These are phyloP conservation scores for Cephonodes hylas DNA, from an alignment of 2,888 invertebrate species.

Conservation along the genomic window DNA sequence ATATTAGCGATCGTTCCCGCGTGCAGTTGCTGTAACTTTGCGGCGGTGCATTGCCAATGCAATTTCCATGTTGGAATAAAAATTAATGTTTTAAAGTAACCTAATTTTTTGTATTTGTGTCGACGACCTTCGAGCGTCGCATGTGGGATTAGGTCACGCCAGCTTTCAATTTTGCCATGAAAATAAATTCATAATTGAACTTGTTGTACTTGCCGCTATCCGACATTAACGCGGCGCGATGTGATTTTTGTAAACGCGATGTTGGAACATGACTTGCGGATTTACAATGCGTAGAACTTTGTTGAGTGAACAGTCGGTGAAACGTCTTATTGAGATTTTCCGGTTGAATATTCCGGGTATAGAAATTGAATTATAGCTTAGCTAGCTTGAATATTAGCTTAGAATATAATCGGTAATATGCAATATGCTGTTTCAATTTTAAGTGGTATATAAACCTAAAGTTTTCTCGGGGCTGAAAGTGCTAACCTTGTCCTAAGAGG, in stretches of 20 bases:
- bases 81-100: slow-evolving; percentile 6
- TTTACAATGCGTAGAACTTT: too few relatives aligned
- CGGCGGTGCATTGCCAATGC: slow-evolving; percentile 1
- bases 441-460: too few relatives aligned
- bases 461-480: too few relatives aligned
- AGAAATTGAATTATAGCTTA: too few relatives aligned
- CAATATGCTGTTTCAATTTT: too few relatives aligned
- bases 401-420: too few relatives aligned
- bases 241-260: neutral
- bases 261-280: neutral
- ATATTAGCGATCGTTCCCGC: neutral
- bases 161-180: neutral
- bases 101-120: slow-evolving; percentile 1
- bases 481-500: too few relatives aligned
- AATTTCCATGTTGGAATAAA: slow-evolving; percentile 3
- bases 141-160: neutral
- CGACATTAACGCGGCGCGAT: neutral
- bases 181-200: neutral
- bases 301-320: too few relatives aligned
- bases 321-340: too few relatives aligned
- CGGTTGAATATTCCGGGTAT: too few relatives aligned
- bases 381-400: too few relatives aligned
- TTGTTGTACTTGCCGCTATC: neutral
- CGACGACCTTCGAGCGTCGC: neutral
- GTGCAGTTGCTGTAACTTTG: neutral